A percentile compares a stretch with the other conserved stretches of the same genome.
These are phyloP conservation scores for Neosilurus hyrtlii DNA, from an alignment of 2,797 vertebrate genomes.

Conservation along the genomic window DNA sequence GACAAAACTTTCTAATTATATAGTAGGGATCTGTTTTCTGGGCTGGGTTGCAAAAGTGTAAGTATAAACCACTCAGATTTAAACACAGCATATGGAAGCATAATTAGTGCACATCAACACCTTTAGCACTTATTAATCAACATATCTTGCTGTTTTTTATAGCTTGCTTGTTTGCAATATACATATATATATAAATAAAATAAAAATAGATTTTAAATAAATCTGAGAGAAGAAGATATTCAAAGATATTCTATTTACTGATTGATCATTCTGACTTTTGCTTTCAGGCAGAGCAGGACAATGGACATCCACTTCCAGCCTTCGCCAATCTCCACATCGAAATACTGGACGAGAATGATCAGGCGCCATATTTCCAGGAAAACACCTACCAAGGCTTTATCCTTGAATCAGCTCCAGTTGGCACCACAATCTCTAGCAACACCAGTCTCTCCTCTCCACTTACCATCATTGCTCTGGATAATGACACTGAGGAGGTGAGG, in stretches of 20 bases:
- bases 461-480: constrained; percentile 85
- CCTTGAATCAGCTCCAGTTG: constrained; percentile 87
- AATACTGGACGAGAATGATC: constrained; percentile 94
- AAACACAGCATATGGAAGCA: neutral
- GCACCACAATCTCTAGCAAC: constrained; percentile 81
- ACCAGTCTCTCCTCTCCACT: constrained; percentile 80
- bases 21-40: constrained; percentile 28
- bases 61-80: constrained; percentile 9
- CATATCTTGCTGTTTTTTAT: neutral
- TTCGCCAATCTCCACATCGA: constrained; percentile 94
- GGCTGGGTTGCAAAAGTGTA: neutral
- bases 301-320: constrained; percentile 93
- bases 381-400: constrained; percentile 86
- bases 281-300: constrained; percentile 92
- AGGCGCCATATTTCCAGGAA: constrained; percentile 89
- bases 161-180: too few species aligned
- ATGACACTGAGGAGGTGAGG: constrained; percentile 91
- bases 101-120: constrained; percentile 17
- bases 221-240: neutral
- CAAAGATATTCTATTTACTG: neutral
- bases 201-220: too few species aligned
- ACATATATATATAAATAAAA: too few species aligned
- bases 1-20: constrained; percentile 15
- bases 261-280: constrained; percentile 3
- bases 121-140: neutral